phyloP scores from a whole-genome alignment of 92 coral and sea anemone genomes.

The Phenganax stokvisi region DNA sequence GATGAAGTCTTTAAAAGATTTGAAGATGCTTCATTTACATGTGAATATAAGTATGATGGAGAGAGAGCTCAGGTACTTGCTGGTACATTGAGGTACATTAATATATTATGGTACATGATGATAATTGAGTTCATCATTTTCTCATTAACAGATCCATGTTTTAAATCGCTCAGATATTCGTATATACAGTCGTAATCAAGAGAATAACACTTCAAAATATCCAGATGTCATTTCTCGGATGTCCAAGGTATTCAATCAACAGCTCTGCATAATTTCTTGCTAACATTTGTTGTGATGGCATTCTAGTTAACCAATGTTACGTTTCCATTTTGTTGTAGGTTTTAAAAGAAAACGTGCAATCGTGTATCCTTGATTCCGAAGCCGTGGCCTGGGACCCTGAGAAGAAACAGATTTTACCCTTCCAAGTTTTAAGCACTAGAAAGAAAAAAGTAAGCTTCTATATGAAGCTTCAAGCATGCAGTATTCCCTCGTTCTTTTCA shows the following conservation, averaged over 20 bases:
- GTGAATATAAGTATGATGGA: conserved; percentile 96
- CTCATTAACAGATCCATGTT: conserved; percentile 63
- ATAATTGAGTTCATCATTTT: not conserved
- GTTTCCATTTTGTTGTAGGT: conserved; percentile 41
- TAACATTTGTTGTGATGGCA: no score
- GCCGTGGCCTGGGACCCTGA: conserved; percentile 99
- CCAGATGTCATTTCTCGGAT: conserved; percentile 92
- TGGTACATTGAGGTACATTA: not conserved
- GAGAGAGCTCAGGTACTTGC: conserved; percentile 84
- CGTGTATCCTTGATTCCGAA: conserved; percentile 90
- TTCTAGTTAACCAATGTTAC: no score
- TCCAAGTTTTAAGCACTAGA: conserved; percentile 92
- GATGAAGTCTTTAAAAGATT: conserved; percentile 86
- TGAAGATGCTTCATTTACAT: conserved; percentile 92
- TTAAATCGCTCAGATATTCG: conserved; percentile 74
- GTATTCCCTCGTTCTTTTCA: no score
- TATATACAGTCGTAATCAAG: conserved; percentile 93
- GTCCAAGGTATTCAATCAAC: conserved; percentile 62
- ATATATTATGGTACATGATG: not conserved
- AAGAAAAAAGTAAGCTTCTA: conserved; percentile 71
- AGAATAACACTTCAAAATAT: conserved; percentile 90
- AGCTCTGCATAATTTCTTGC: not conserved
- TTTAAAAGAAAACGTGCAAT: conserved; percentile 59
- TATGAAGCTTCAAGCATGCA: not conserved
- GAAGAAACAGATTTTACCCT: conserved; percentile 95